Base-by-base conservation (phyloP, 2,113 vertebrate species). In the Onychostoma macrolepis region DNA sequence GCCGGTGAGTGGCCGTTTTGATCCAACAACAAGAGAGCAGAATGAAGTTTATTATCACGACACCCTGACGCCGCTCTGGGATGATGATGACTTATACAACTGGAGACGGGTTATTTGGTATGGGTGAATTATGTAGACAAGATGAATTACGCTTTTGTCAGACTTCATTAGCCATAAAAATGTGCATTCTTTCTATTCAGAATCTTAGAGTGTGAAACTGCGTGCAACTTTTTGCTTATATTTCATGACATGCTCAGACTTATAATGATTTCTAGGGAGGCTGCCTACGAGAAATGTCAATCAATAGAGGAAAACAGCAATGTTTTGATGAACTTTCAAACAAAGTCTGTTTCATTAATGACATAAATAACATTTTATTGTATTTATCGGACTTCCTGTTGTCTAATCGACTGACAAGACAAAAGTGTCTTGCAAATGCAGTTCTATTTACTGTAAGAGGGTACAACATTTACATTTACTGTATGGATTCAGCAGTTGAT, bases 11-110 rank as follows among this genome's bases (percentile, higher is more conserved):
- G 84, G 88, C 76, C 88, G 91, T 89, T 92, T 92, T 91, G 88
- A 91, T 90, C 86, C 89, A 90, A 87, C 92, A 93, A 93, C 91
- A 90, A 91, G 87, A 89, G 78, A 86, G 53, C 80, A 80, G 43
- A 91, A 86, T 88, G 65, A 92, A 89, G 88, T 90, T 91, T 90
- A 87, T 90, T 61, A 88, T 89, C 83, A 58, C 80, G 56, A 84
- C 88, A 26, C 41, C 65, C 28, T 53, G 58, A 84, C 69, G 61
- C 81, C n/a, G 80, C 76, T 67, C 50, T 80, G 36, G 69, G 33
- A 75, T 30, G 72, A 87, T 87, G 87, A 88, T 84, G 48, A 12
- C 50, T 53, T 88, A 67, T 83, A 89, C 53, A 90, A 83, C 53
- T 67, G 80, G 88, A 84, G 86, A 78, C 87, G 74, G 84, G 81